phyloP scores from a whole-genome alignment of 2,888 invertebrate genomes.

The Petrolisthes cinctipes region DNA sequence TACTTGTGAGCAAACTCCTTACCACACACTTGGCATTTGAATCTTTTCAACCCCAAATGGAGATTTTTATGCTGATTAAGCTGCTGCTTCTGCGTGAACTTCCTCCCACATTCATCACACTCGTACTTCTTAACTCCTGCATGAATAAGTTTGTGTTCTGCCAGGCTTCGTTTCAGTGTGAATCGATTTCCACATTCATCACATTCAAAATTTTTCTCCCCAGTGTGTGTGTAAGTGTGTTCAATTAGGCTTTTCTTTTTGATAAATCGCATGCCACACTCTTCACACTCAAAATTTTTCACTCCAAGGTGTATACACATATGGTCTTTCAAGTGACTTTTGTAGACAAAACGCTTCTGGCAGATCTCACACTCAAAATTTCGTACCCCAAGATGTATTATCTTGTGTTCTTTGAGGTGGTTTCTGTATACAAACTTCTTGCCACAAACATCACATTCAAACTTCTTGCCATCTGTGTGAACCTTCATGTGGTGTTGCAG shows the following conservation, averaged over 20 bases:
- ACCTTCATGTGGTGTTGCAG: neutral
- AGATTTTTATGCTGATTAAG: neutral
- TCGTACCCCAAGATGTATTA: neutral
- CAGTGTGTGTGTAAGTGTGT: neutral
- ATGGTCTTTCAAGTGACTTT: neutral
- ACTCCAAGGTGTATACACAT: neutral
- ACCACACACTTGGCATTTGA: neutral
- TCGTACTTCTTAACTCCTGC: neutral
- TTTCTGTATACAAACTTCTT: neutral
- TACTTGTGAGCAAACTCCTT: neutral
- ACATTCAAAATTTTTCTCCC: neutral
- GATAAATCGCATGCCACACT: neutral
- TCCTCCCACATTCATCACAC: conserved; percentile 6
- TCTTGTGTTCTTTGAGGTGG: neutral
- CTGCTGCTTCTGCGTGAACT: neutral
- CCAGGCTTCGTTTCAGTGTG: neutral
- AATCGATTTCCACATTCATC: conserved; percentile 5
- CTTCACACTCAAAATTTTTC: neutral
- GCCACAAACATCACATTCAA: neutral
- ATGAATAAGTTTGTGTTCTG: neutral
- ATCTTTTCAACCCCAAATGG: neutral
- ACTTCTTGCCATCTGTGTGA: neutral
- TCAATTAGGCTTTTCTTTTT: neutral
- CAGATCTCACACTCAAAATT: neutral
- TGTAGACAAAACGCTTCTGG: neutral